Evolutionary conservation across 2,888 invertebrate species (phyloP).

Genomic region (Aphodius granarius): DNA sequence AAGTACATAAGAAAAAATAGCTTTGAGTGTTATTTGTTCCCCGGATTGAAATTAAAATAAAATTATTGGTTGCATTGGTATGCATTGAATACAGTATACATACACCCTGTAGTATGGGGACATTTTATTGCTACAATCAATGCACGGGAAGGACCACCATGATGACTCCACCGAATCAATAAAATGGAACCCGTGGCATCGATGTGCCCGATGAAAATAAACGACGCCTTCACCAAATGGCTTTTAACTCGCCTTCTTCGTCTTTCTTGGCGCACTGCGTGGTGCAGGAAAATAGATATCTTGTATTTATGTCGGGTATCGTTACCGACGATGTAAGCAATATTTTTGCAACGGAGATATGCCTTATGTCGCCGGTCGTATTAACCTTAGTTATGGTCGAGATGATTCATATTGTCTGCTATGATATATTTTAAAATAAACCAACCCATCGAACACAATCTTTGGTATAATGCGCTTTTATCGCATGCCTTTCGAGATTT

Average conservation of each 20-base stretch:
- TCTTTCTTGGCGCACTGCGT: constrained; percentile 12
- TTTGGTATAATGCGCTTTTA: neutral
- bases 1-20: no score
- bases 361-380: neutral
- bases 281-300: neutral
- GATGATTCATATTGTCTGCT: neutral
- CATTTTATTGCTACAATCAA: neutral
- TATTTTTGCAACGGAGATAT: neutral
- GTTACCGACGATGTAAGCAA: neutral
- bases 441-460: neutral
- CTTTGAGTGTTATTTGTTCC: no score
- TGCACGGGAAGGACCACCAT: constrained; percentile 32
- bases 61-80: neutral
- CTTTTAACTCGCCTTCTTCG: neutral
- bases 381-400: neutral
- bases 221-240: constrained; percentile 29
- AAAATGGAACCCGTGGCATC: constrained; percentile 39
- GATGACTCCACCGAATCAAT: constrained; percentile 37
- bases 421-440: neutral
- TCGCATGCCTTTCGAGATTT: neutral
- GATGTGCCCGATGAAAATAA: constrained; percentile 36
- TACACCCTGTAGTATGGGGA: neutral
- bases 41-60: no score
- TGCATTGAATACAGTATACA: constrained; percentile 3
- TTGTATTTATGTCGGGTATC: constrained; percentile 6